phyloP scores from a whole-genome alignment of 1,140 invertebrate species.

The Philaenus spumarius region DNA sequence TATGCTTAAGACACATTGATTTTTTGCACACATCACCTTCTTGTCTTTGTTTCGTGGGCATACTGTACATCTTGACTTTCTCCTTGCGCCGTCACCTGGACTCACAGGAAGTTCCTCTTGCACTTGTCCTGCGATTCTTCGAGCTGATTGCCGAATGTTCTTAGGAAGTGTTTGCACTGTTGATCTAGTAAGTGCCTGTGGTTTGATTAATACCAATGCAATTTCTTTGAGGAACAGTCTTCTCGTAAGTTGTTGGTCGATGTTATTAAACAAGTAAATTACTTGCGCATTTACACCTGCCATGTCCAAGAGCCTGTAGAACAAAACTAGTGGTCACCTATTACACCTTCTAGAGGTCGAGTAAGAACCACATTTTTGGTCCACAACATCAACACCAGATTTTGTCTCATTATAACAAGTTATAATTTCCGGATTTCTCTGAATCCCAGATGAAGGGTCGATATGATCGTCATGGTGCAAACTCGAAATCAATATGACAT shows the following conservation, averaged over 20 bases:
- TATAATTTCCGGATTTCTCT: no score
- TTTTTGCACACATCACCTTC: background rate
- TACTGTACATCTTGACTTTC: background rate
- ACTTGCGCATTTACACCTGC: no score
- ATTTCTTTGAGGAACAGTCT: conserved; percentile 4
- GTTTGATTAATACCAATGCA: background rate
- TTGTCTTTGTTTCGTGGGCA: background rate
- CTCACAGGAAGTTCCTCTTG: background rate
- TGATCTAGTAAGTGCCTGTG: background rate
- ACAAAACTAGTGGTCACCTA: no score
- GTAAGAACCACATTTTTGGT: no score
- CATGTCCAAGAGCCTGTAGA: no score
- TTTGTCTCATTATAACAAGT: no score
- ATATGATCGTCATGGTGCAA: no score
- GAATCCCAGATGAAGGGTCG: no score
- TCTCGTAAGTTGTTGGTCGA: conserved; percentile 1
- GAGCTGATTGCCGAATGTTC: background rate
- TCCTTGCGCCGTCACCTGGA: background rate
- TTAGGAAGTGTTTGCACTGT: background rate
- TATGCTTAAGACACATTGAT: no score
- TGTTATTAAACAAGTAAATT: conserved; percentile 24
- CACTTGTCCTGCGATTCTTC: background rate
- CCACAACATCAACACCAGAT: no score
- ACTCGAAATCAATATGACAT: no score
- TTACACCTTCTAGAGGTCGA: no score